Evolutionary conservation across 2,113 vertebrate genomes (phyloP), one percentile per base, ranked within the genome.

Genomic region (Lontra canadensis): DNA sequence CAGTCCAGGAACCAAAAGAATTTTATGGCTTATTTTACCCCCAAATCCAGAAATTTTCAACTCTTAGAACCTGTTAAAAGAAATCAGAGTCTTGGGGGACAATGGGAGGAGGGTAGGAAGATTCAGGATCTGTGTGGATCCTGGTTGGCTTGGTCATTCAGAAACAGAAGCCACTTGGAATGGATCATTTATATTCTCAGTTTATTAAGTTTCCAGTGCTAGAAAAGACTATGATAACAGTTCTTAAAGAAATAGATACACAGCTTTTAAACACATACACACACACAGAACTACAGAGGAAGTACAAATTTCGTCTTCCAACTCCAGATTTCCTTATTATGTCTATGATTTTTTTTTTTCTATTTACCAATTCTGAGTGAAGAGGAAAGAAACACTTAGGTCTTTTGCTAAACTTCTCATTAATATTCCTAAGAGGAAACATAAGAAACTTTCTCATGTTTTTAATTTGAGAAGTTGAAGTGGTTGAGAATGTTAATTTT

Each of bases 381-480:
- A 67, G 61, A 92, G 65, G 11, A 26, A 47, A 84, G 31, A 88
- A 85, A 94, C 31, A 67, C 8, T 69, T 80, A 39, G 0, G 0
- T n/a, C 96, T 89, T 63, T 89, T 88, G 42, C 73, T 84, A 81
- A 95, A 55, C 91, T 86, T 34, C 20, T 90, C 65, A 20, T 96
- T 76, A 87, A 76, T 93, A 61, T 39, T 89, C 34, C 73, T 93
- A 84, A 86, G 69, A 76, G 76, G 36, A 95, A 88, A 91, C 57
- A 74, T 2, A 95, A 76, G 18, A 84, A 81, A 26, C 17, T 88
- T 67, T 61, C 14, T 73, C 67, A 42, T n/a, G 5, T 34, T 67
- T 79, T 96, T 81, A 90, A 84, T 87, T 89, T 96, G 52, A 80
- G 82, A 14, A 25, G 49, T 93, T 93, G 78, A 47, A 36, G 65